phyloP scores from a whole-genome alignment of 2,888 invertebrate species.

The Andrena praecox region DNA sequence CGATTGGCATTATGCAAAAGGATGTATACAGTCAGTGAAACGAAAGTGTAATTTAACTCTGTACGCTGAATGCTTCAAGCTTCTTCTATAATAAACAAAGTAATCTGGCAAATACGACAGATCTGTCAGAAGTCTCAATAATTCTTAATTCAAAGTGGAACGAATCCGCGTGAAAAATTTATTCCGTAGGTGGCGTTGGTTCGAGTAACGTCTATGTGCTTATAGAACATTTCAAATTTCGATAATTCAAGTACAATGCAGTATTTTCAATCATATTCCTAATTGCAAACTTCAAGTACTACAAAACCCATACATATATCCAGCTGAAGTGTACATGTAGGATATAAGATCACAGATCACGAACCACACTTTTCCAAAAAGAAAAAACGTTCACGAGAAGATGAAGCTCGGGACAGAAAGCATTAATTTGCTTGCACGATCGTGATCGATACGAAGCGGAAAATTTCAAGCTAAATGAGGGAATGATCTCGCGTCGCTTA shows the following conservation, averaged over 20 bases:
- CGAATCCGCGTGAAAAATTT: background rate
- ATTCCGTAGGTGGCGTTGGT: background rate
- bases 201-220: background rate
- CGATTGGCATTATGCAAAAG: too few relatives aligned
- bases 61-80: too few relatives aligned
- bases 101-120: too few relatives aligned
- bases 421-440: background rate
- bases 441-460: background rate
- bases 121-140: background rate
- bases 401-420: background rate
- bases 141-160: slow-evolving; percentile 10
- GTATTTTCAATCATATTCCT: background rate
- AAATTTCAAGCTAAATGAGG: background rate
- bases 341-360: background rate
- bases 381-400: background rate
- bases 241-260: background rate
- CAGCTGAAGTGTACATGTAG: background rate
- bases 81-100: too few relatives aligned
- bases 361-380: background rate
- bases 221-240: background rate
- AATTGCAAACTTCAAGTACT: background rate
- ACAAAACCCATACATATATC: background rate
- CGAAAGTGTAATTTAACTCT: too few relatives aligned
- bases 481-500: slow-evolving; percentile 7
- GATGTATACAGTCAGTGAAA: too few relatives aligned